These are phyloP conservation scores for Chelidonichthys spinosus DNA, from an alignment of 2,797 vertebrate species.

Conservation along the genomic window DNA sequence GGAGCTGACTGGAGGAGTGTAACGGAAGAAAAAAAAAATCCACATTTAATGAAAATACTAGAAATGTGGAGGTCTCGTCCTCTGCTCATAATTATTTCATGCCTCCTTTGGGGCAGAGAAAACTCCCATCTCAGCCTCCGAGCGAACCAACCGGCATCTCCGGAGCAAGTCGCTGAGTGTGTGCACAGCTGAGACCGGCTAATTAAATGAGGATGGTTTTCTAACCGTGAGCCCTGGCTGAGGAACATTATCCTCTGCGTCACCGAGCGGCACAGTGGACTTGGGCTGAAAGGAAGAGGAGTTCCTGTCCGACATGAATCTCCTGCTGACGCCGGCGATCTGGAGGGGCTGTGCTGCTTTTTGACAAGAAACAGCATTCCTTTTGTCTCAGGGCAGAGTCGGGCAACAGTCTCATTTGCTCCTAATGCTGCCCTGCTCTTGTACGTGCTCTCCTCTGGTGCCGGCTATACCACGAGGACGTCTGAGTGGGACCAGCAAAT, in stretches of 20 bases:
- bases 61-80: constrained; percentile 59
- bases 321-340: constrained; percentile 44
- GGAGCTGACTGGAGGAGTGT: constrained; percentile 26
- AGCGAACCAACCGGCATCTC: constrained; percentile 59
- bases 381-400: constrained; percentile 53
- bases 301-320: constrained; percentile 44
- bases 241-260: constrained; percentile 67
- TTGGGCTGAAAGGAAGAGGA: constrained; percentile 47
- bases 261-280: constrained; percentile 55
- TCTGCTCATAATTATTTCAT: constrained; percentile 76
- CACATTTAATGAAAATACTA: constrained; percentile 70
- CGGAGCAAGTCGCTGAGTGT: constrained; percentile 63
- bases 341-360: constrained; percentile 12
- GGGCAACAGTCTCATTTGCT: constrained; percentile 57
- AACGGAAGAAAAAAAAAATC: constrained; percentile 33
- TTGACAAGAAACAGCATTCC: constrained; percentile 43
- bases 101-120: constrained; percentile 66
- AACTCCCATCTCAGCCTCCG: constrained; percentile 62
- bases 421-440: constrained; percentile 44
- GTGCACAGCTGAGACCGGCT: constrained; percentile 78
- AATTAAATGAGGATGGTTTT: constrained; percentile 81
- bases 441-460: constrained; percentile 41
- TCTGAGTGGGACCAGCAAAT: constrained; percentile 63
- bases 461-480: constrained; percentile 50
- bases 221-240: constrained; percentile 62